Evolutionary conservation across 2,113 vertebrate species (phyloP), one percentile per base, ranked within the genome.

Genomic region (Callospermophilus lateralis): DNA sequence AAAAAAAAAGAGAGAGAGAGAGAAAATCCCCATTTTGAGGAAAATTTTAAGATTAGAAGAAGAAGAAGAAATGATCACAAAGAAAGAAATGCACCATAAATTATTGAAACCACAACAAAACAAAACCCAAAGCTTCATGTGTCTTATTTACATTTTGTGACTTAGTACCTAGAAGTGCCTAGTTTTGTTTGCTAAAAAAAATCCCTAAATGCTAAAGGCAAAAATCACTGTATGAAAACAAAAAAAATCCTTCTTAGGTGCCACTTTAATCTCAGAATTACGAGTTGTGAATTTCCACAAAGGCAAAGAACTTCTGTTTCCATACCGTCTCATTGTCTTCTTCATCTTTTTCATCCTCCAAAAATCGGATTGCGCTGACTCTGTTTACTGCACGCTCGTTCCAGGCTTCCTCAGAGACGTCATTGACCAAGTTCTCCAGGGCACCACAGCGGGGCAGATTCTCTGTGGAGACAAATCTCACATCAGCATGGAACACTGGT

Each of bases 311-410:
- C 17, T 13, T 28, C 68, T 10, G 12, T 34, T 45, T 89, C 63
- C 98, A 95, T 98, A 99, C 99, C 99, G 98, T 99, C 90, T 99
- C 99, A 2, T 99, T 99, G 17, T 99, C 99, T 0, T 99, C 99
- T 24, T 99, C 99, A 1, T 99, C 99, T 68, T 99, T 99, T 20
- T 99, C 99, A 2, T 99, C 99, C 79, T 99, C 99, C 89, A 99
- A 93, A 98, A 99, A 99, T 81, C 99, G 99, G 98, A 99, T 99
- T 96, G 99, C 99, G 89, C 99, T 99, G 98, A 99, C 99, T 98
- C 99, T 98, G 96, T 99, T 99, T 72, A 98, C 95, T 7, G 99
- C 98, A 58, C 98, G 98, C 97, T 99, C 98, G 42, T 99, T 99
- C 99, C 99, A 99, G 1, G 99, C 98, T 97, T 99, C 99, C 2